Evolutionary conservation across 2,888 invertebrate species (phyloP).

Genomic region (Lordiphosa andalusiaca): DNA sequence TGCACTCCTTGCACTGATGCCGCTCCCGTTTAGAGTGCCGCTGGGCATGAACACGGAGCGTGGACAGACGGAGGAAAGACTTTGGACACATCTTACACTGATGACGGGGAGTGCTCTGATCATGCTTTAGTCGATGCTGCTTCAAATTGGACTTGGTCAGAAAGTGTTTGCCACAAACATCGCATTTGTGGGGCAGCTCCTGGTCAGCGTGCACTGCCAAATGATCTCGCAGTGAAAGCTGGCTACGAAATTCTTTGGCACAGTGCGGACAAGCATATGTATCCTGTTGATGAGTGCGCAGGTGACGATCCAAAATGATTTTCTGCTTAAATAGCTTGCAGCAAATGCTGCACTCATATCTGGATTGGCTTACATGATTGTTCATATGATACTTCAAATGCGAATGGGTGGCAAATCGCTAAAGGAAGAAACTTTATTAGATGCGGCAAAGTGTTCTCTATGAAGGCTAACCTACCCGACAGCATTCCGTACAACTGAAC

Average conservation of each 20-base stretch:
- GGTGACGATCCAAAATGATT: conserved; percentile 87
- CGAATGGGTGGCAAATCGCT: conserved; percentile 86
- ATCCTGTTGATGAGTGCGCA: conserved; percentile 83
- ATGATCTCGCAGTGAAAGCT: conserved; percentile 84
- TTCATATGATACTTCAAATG: conserved; percentile 88
- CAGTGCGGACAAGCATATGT: conserved; percentile 82
- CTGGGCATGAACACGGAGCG: conserved; percentile 82
- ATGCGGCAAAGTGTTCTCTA: background rate
- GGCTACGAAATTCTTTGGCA: conserved; percentile 83
- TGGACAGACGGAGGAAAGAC: conserved; percentile 83
- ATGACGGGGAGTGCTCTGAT: conserved; percentile 65
- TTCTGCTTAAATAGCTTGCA: conserved; percentile 86
- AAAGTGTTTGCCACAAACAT: conserved; percentile 82
- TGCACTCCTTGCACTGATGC: conserved; percentile 85
- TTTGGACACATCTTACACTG: conserved; percentile 84
- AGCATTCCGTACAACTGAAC: conserved; percentile 80
- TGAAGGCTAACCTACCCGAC: conserved; percentile 61
- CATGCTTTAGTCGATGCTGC: conserved; percentile 82
- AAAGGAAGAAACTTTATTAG: conserved; percentile 51
- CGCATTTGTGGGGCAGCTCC: conserved; percentile 83
- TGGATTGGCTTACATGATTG: conserved; percentile 30
- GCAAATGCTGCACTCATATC: conserved; percentile 80
- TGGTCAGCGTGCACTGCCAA: conserved; percentile 84
- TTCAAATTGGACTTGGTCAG: conserved; percentile 85
- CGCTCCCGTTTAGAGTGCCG: conserved; percentile 82